Evolutionary conservation across 2,797 vertebrate species (phyloP).

Genomic region (Phoebastria nigripes): DNA sequence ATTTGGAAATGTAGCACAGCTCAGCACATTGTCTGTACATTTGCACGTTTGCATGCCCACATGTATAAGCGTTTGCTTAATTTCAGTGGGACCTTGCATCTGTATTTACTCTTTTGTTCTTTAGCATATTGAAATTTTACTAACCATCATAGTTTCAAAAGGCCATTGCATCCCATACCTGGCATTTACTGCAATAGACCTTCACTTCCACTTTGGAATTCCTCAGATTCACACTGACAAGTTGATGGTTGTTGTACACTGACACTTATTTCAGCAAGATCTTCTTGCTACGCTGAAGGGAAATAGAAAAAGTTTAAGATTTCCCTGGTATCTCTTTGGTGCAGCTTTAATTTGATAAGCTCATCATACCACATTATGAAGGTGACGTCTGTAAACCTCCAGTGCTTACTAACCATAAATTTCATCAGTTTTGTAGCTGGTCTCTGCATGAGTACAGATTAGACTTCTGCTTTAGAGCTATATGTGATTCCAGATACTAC

Average conservation of each 20-base stretch:
- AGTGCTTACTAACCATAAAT: not conserved
- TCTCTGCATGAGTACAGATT: not conserved
- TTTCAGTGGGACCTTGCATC: not conserved
- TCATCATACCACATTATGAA: not conserved
- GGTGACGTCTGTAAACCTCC: not conserved
- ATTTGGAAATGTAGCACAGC: not conserved
- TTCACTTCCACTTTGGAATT: not conserved
- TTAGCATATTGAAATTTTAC: not conserved
- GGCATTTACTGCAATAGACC: not conserved
- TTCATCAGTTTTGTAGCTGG: not conserved
- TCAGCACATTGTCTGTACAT: not conserved
- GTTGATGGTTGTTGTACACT: not conserved
- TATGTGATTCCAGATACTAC: not conserved
- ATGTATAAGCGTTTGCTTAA: not conserved
- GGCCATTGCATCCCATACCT: not conserved
- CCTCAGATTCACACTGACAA: not conserved
- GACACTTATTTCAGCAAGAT: not conserved
- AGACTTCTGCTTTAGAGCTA: not conserved
- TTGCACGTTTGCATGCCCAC: not conserved
- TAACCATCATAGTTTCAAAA: not conserved
- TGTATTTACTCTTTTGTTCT: not conserved
- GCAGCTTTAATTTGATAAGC: not conserved
- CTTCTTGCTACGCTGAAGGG: not conserved
- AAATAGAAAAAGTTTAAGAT: not conserved
- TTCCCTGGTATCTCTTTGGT: not conserved